Evolutionary conservation across 2,113 vertebrate genomes (phyloP).

Genomic region (Anarhynchus alexandrinus): DNA sequence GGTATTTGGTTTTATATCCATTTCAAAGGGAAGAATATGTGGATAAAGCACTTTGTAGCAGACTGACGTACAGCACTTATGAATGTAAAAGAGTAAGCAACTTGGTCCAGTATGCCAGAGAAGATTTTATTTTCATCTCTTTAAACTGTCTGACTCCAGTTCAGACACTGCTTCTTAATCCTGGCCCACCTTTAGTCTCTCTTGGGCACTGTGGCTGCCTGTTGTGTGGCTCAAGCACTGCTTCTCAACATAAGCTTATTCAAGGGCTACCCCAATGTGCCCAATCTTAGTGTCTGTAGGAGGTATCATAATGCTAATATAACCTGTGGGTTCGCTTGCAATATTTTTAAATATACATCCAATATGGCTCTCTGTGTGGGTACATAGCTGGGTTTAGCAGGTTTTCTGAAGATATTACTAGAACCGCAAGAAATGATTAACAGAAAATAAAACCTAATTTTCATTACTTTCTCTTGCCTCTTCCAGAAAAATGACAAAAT

Average conservation of each 20-base stretch:
- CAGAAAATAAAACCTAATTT: not conserved
- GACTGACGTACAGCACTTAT: not conserved
- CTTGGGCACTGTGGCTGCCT: not conserved
- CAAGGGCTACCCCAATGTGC: not conserved
- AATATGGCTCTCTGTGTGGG: not conserved
- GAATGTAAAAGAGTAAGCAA: not conserved
- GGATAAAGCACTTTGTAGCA: not conserved
- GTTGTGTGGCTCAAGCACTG: not conserved
- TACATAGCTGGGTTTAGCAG: not conserved
- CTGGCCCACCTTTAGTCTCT: not conserved
- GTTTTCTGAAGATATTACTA: not conserved
- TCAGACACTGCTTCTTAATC: not conserved
- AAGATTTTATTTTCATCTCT: not conserved
- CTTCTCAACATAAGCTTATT: not conserved
- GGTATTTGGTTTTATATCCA: not conserved
- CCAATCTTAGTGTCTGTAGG: not conserved
- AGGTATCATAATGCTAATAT: not conserved
- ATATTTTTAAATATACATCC: not conserved
- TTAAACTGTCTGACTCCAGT: not conserved
- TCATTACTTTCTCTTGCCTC: not conserved
- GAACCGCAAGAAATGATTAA: slow-evolving; percentile 3
- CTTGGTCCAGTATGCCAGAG: not conserved
- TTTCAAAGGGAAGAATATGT: slow-evolving; percentile 12
- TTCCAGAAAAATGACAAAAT: slow-evolving; percentile 8
- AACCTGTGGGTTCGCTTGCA: not conserved